Evolutionary conservation across 2,888 invertebrate genomes (phyloP).

Genomic region (Aporophyla nigra): DNA sequence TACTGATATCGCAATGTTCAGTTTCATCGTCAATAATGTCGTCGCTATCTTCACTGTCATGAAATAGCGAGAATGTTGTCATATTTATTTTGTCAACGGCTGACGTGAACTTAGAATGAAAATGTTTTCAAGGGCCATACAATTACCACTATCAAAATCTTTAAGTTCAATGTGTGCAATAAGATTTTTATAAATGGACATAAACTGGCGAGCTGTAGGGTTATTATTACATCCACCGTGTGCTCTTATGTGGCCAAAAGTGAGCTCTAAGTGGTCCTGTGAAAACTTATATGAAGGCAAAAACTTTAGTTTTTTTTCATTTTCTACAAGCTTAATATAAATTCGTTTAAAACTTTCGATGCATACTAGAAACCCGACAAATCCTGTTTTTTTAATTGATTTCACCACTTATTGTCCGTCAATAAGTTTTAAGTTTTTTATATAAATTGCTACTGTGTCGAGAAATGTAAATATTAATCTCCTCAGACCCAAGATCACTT

Average conservation of each 20-base stretch:
- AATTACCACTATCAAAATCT: too few species aligned
- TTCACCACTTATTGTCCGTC: slow-evolving; percentile 7
- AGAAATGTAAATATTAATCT: slow-evolving; percentile 2
- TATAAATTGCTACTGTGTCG: slow-evolving; percentile 3
- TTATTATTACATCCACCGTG: background rate
- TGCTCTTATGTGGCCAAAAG: background rate
- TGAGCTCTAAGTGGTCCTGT: background rate
- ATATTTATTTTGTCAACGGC: too few species aligned
- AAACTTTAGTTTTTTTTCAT: slow-evolving; percentile 8
- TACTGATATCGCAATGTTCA: too few species aligned
- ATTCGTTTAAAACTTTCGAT: slow-evolving; percentile 7
- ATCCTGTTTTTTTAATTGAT: slow-evolving; percentile 9
- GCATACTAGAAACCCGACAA: slow-evolving; percentile 6
- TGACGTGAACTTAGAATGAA: too few species aligned
- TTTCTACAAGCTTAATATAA: slow-evolving; percentile 4
- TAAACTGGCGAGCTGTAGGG: background rate
- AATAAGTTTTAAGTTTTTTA: slow-evolving; percentile 11
- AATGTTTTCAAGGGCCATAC: too few species aligned
- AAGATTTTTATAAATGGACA: background rate
- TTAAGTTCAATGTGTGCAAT: too few species aligned
- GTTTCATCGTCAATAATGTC: too few species aligned
- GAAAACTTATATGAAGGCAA: background rate
- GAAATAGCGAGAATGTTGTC: too few species aligned
- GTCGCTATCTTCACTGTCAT: too few species aligned
- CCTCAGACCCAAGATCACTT: background rate